These are phyloP conservation scores for Crossaster papposus DNA, from an alignment of 53 echinoderm and acorn worm species.

Conservation along the genomic window DNA sequence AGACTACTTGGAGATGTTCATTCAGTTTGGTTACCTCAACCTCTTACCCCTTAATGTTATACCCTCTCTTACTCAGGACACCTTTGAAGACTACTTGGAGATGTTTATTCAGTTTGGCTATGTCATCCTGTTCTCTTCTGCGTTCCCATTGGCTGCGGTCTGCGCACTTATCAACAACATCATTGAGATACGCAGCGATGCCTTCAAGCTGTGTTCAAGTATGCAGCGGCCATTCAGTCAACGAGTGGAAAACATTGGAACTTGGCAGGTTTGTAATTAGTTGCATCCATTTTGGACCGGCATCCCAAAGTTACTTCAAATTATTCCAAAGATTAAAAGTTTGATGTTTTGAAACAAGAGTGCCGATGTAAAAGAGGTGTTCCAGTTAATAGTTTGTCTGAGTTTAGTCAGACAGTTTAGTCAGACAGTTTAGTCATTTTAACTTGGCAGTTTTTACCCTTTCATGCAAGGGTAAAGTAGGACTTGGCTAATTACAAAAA, in stretches of 20 bases:
- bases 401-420: too few species aligned
- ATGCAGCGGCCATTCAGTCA: slow-evolving; percentile 94
- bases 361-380: too few species aligned
- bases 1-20: too few species aligned
- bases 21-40: too few species aligned
- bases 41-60: neutral
- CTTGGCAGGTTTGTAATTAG: slow-evolving; percentile 88
- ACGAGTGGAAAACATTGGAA: slow-evolving; percentile 90
- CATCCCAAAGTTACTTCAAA: too few species aligned
- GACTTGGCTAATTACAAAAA: too few species aligned
- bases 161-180: slow-evolving; percentile 90
- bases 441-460: too few species aligned
- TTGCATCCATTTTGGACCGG: neutral
- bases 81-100: slow-evolving; percentile 96
- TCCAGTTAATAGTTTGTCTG: too few species aligned
- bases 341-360: too few species aligned
- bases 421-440: too few species aligned
- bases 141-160: slow-evolving; percentile 92
- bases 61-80: slow-evolving; percentile 68
- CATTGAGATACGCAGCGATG: slow-evolving; percentile 94
- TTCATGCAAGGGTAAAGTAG: too few species aligned
- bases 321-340: too few species aligned
- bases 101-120: slow-evolving; percentile 99
- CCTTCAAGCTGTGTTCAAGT: slow-evolving; percentile 92
- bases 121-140: slow-evolving; percentile 95